Conservation (phyloP, 2,113 vertebrate species). For the Amphilophus citrinellus region DNA sequence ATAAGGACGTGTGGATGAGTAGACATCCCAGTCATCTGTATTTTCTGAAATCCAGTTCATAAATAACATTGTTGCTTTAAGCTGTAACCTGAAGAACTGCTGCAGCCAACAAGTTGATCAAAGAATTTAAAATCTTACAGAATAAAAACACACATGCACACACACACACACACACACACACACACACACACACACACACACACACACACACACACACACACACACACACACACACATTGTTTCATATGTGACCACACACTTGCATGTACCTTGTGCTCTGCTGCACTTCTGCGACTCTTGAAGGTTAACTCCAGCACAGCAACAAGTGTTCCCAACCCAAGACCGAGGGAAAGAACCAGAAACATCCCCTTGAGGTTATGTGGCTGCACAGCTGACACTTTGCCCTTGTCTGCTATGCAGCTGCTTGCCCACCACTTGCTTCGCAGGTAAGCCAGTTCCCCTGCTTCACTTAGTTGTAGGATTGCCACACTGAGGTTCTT, state of each 20-base stretch:
- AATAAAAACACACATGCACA: neutral
- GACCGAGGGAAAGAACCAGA: conserved; percentile 84
- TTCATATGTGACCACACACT: neutral
- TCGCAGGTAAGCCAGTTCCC: conserved; percentile 84
- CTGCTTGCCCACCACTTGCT: conserved; percentile 92
- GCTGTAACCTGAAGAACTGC: neutral
- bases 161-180: neutral
- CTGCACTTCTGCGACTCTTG: conserved; percentile 81
- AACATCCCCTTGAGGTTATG: conserved; percentile 87
- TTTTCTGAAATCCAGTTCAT: neutral
- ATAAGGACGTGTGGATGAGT: neutral
- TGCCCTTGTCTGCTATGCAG: conserved; percentile 74
- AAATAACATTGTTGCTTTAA: neutral
- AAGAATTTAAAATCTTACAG: neutral
- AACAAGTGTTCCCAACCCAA: conserved; percentile 78
- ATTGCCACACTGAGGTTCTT: conserved; percentile 87
- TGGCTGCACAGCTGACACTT: conserved; percentile 73
- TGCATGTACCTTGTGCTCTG: conserved; percentile 79
- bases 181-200: no score
- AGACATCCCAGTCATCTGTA: neutral
- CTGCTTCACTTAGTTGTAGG: conserved; percentile 85
- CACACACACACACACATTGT: neutral
- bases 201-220: neutral
- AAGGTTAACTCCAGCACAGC: conserved; percentile 85
- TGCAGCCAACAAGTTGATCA: neutral